A percentile compares a stretch with the other conserved stretches of the same genome.
Conservation (phyloP, 2,113 vertebrate species). For the Odontophorus gujanensis region DNA sequence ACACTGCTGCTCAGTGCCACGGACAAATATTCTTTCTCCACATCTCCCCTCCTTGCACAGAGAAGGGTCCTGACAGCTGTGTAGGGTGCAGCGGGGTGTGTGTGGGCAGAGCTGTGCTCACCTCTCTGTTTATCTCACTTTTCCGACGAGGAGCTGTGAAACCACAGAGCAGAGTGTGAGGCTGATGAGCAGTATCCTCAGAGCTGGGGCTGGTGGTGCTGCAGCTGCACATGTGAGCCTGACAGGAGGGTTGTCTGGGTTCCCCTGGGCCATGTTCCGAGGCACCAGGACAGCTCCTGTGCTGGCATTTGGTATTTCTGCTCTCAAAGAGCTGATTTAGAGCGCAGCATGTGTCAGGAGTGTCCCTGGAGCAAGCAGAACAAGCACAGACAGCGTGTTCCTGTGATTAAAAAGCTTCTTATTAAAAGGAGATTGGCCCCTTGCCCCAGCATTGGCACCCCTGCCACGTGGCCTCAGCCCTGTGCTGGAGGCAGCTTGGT, state of each 20-base stretch:
- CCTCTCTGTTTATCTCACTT: background rate
- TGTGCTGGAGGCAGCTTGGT: background rate
- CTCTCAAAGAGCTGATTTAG: background rate
- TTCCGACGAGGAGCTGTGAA: background rate
- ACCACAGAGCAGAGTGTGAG: background rate
- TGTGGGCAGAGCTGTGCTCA: background rate
- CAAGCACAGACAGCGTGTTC: background rate
- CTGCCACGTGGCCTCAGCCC: background rate
- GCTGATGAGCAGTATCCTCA: background rate
- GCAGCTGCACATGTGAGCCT: background rate
- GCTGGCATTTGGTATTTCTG: background rate
- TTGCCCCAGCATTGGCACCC: background rate
- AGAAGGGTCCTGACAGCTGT: background rate
- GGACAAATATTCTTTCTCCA: background rate
- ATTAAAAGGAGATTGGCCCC: background rate
- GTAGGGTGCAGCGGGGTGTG: background rate
- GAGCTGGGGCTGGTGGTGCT: background rate
- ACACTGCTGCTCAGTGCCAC: background rate
- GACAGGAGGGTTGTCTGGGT: background rate
- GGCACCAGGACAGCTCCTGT: too few species aligned
- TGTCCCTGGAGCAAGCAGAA: background rate
- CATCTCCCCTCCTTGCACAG: background rate
- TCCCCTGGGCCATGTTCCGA: background rate
- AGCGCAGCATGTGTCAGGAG: background rate
- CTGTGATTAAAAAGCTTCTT: background rate